Conservation (phyloP, 2,888 invertebrate genomes). For the Pyrrhosoma nymphula region DNA sequence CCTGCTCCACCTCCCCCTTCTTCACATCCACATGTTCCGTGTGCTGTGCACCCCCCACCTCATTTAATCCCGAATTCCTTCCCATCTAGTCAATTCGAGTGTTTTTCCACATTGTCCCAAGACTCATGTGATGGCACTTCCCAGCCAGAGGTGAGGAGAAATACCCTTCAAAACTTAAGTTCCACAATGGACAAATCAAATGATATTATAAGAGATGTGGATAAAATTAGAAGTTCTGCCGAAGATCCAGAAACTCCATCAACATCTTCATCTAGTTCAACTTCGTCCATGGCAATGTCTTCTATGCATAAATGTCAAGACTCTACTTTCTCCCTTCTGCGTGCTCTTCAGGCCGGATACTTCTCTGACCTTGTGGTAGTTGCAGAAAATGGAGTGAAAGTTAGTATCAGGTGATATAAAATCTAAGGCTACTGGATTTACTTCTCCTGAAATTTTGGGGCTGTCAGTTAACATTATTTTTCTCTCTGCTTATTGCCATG, state of each 20-base stretch:
- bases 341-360: constrained; percentile 83
- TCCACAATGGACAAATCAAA: background rate
- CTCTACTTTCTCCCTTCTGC: constrained; percentile 32
- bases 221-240: background rate
- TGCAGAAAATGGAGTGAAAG: constrained; percentile 80
- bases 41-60: background rate
- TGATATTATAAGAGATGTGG: background rate
- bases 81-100: constrained; percentile 23
- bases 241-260: constrained; percentile 35
- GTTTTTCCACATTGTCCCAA: background rate
- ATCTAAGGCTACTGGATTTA: constrained; percentile 73
- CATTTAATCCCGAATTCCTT: background rate
- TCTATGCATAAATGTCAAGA: constrained; percentile 45
- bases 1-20: background rate
- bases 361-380: constrained; percentile 82
- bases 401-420: constrained; percentile 73
- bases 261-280: constrained; percentile 30
- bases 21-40: background rate
- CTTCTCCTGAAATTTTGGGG: constrained; percentile 51
- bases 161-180: background rate
- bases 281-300: constrained; percentile 11
- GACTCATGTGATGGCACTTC: constrained; percentile 8
- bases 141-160: background rate
- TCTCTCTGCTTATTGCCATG: no score
- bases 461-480: no score